Conservation (phyloP, 2,797 vertebrate species). For the Pogonophryne albipinna region DNA sequence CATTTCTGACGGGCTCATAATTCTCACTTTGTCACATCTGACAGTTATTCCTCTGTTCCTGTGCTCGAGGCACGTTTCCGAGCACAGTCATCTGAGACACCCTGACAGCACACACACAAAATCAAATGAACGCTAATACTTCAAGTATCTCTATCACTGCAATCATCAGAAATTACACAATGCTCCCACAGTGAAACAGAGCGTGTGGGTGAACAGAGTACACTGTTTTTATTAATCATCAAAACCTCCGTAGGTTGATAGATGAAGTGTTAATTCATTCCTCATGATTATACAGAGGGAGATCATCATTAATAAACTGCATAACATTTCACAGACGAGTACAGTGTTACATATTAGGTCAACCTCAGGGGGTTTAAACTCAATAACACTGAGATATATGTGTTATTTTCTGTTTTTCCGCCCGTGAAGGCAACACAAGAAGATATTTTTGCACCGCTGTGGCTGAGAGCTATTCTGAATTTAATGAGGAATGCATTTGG, state of each 20-base stretch:
- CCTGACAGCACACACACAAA: constrained; percentile 44
- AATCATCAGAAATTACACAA: constrained; percentile 72
- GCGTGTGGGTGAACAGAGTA: constrained; percentile 68
- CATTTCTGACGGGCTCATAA: constrained; percentile 58
- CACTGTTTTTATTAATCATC: constrained; percentile 74
- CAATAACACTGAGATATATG: constrained; percentile 61
- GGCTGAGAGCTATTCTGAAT: constrained; percentile 66
- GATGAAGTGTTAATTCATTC: constrained; percentile 77
- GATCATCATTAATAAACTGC: constrained; percentile 63
- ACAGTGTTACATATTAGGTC: constrained; percentile 39
- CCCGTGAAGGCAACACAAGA: constrained; percentile 55
- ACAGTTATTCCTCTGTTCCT: constrained; percentile 69
- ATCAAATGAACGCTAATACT: constrained; percentile 66
- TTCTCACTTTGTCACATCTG: constrained; percentile 72
- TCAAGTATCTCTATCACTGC: constrained; percentile 63
- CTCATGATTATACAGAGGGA: constrained; percentile 65
- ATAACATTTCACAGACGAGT: constrained; percentile 58
- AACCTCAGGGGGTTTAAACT: constrained; percentile 53
- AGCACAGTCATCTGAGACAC: constrained; percentile 58
- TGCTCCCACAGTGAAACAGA: constrained; percentile 59
- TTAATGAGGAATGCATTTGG: constrained; percentile 71
- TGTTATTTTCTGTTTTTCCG: constrained; percentile 50
- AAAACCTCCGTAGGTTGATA: constrained; percentile 70
- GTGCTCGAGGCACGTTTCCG: constrained; percentile 55
- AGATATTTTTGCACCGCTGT: constrained; percentile 54